These are phyloP conservation scores for Orthonevra nobilis DNA, from an alignment of 2,888 invertebrate species.

Conservation along the genomic window DNA sequence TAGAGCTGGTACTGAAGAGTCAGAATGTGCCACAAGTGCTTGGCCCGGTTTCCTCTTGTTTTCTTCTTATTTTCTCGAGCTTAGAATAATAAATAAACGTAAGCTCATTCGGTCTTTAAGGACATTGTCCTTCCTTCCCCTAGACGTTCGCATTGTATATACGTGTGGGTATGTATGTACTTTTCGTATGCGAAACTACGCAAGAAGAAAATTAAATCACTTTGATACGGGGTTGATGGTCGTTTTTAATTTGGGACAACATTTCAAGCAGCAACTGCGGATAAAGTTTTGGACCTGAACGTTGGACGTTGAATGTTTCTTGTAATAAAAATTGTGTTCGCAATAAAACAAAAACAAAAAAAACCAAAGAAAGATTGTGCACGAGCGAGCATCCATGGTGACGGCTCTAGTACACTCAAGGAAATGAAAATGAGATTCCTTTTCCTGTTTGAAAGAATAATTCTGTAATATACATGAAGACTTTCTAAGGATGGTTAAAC, in stretches of 20 bases:
- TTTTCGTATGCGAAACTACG: slow-evolving; percentile 59
- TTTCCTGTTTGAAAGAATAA: slow-evolving; percentile 64
- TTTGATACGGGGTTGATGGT: slow-evolving; percentile 68
- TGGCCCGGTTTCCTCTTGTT: slow-evolving; percentile 26
- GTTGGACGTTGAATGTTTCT: too few relatives aligned
- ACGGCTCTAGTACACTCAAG: slow-evolving; percentile 55
- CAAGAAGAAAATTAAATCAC: slow-evolving; percentile 70
- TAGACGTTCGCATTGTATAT: background rate
- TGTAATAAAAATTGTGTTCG: slow-evolving; percentile 58
- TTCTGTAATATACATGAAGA: slow-evolving; percentile 51
- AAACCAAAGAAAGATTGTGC: too few relatives aligned
- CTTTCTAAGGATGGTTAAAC: slow-evolving; percentile 28
- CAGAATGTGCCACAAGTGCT: slow-evolving; percentile 64
- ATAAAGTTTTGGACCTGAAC: slow-evolving; percentile 58
- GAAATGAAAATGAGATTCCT: slow-evolving; percentile 64
- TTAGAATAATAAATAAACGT: slow-evolving; percentile 68
- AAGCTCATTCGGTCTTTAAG: slow-evolving; percentile 58
- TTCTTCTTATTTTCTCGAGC: slow-evolving; percentile 48
- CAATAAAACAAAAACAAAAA: slow-evolving; percentile 36
- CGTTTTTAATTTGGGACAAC: slow-evolving; percentile 68
- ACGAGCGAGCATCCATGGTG: slow-evolving; percentile 45
- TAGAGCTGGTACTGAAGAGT: slow-evolving; percentile 34
- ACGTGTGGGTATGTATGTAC: background rate
- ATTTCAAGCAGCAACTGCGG: slow-evolving; percentile 69
- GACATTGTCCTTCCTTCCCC: slow-evolving; percentile 22